A percentile compares a stretch with the other conserved stretches of the same genome.
These are phyloP conservation scores for Thymelicus lineola DNA, from an alignment of 2,888 invertebrate genomes.

Conservation along the genomic window DNA sequence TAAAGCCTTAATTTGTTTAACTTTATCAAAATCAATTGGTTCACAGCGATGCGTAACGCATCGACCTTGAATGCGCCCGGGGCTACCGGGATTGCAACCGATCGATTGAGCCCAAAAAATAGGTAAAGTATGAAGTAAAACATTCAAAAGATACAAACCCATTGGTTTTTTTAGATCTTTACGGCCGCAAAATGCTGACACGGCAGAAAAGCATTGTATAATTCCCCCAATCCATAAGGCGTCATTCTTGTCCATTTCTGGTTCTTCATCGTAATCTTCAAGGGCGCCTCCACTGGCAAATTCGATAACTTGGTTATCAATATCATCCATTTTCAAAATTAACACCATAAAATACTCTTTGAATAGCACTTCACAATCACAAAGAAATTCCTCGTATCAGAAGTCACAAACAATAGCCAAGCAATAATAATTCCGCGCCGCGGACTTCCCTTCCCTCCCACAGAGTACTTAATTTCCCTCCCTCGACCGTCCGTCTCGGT, in stretches of 20 bases:
- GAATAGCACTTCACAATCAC: neutral
- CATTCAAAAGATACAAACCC: slow-evolving; percentile 70
- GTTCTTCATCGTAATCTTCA: slow-evolving; percentile 21
- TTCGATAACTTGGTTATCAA: slow-evolving; percentile 23
- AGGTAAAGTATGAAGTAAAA: slow-evolving; percentile 36
- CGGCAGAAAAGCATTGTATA: slow-evolving; percentile 94
- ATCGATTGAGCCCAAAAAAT: slow-evolving; percentile 41
- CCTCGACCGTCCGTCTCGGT: too few species aligned
- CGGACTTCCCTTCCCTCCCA: too few species aligned
- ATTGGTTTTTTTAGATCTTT: slow-evolving; percentile 87
- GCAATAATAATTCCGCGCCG: too few species aligned
- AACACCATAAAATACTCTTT: neutral
- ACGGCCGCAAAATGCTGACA: slow-evolving; percentile 94
- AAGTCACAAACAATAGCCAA: too few species aligned
- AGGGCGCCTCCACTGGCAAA: slow-evolving; percentile 12
- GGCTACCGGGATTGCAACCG: slow-evolving; percentile 44
- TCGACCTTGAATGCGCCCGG: slow-evolving; percentile 53
- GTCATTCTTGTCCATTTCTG: slow-evolving; percentile 59
- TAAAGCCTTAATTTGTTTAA: neutral
- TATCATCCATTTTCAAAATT: slow-evolving; percentile 38
- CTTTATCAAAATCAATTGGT: slow-evolving; percentile 41
- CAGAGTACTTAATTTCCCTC: too few species aligned
- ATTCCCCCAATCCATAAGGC: slow-evolving; percentile 92
- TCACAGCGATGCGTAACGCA: slow-evolving; percentile 49
- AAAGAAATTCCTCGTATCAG: slow-evolving; percentile 26